Base-by-base conservation (phyloP, 2,888 invertebrate genomes). In the Agonopterix subpropinquella region DNA sequence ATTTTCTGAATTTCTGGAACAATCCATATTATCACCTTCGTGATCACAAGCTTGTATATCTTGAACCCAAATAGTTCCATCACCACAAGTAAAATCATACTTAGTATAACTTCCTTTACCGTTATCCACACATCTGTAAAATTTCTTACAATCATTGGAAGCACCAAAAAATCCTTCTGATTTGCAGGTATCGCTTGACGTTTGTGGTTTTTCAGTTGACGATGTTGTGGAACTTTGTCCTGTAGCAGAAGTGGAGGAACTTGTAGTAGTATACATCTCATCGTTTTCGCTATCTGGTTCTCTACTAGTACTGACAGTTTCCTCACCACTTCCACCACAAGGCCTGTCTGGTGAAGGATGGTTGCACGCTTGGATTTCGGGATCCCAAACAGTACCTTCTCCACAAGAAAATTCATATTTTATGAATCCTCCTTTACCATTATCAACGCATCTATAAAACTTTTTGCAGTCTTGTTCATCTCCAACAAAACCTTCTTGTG, bases 381-480 rank as follows among this genome's bases (percentile, higher is more conserved):
- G 89, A 77, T 94, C 94, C 95, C 95, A 95, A 36, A 93, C 92
- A 5, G 95, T 95, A 46, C 94, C 94, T 47, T 92, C 90, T 2
- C 92, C 92, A 73, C 95, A 95, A 10, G 81, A 82, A 70, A 94
- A 95, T 53, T 94, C 92, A 67, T 93, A 92, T 73, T 90, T 92
- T 45, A 79, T 91, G 59, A 85, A 93, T 2, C 86, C 85, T 53
- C 90, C 90, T 35, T 88, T 80, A 0, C 90, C 91, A 65, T 90
- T 89, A 49, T 89, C 83, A 15, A 94, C 93, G 74, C 95, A 95
- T 56, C 95, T 90, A 69, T 93, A 94, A 80, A 95, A 95, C 70
- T 92, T 93, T 53, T 89, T 91, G 65, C 95, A 95, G 65, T 95
- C 90, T 43, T 80, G 80, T 37, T 89, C 82, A 73, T 95, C 91